A percentile compares a stretch with the other conserved stretches of the same genome.
Conservation (phyloP, 2,113 vertebrate species). For the pig (Sus scrofa) region DNA sequence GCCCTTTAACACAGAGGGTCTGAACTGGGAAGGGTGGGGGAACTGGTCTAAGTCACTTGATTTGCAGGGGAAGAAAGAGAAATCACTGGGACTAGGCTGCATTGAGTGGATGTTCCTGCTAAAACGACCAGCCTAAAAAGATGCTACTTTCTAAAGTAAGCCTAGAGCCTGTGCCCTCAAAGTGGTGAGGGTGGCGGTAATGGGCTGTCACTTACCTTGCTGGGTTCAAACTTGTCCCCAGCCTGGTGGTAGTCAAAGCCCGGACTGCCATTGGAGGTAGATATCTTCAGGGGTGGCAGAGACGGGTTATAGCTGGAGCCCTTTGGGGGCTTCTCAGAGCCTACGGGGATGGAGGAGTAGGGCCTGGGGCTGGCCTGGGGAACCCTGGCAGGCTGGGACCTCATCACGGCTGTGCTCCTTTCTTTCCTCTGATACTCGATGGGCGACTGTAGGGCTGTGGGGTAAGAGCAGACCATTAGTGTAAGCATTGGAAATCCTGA, state of each 20-base stretch:
- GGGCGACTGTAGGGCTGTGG: constrained; percentile 96
- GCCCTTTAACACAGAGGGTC: background rate
- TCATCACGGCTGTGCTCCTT: constrained; percentile 90
- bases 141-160: background rate
- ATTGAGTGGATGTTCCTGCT: constrained; percentile 6
- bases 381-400: constrained; percentile 89
- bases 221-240: constrained; percentile 92
- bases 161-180: background rate
- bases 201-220: constrained; percentile 87
- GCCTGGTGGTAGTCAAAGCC: constrained; percentile 93
- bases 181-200: background rate
- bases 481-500: background rate
- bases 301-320: constrained; percentile 90
- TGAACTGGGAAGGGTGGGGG: background rate
- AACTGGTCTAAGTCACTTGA: background rate
- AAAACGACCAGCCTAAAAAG: background rate
- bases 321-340: constrained; percentile 91
- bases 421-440: constrained; percentile 98
- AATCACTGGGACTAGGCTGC: background rate
- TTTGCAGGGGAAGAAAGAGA: constrained; percentile 40
- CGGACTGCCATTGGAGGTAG: constrained; percentile 96
- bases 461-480: background rate
- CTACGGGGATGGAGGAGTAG: constrained; percentile 91
- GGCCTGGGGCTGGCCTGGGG: constrained; percentile 92
- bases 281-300: constrained; percentile 92